Percentiles rank a stretch among this genome's conserved stretches.
Evolutionary conservation across 2,113 vertebrate genomes (phyloP).

Genomic region (Morone chrysops): DNA sequence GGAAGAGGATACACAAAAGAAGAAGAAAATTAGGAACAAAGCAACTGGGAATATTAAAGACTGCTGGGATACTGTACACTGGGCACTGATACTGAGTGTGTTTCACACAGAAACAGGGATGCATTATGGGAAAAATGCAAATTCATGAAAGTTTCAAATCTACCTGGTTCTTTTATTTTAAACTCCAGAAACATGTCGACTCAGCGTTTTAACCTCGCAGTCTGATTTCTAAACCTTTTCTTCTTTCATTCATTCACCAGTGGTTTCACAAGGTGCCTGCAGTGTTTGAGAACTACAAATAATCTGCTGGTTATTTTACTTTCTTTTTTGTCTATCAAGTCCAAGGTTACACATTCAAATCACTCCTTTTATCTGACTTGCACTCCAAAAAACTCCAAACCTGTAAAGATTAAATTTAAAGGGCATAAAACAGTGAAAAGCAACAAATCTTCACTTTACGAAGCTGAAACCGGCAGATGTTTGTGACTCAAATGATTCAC

Average conservation of each 20-base stretch:
- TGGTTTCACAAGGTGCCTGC: neutral
- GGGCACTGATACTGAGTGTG: neutral
- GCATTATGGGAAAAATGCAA: constrained; percentile 5
- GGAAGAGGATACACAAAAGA: constrained; percentile 52
- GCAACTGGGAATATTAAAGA: constrained; percentile 52
- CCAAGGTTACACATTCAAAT: neutral
- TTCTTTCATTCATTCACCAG: neutral
- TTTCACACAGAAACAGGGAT: neutral
- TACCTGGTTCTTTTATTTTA: neutral
- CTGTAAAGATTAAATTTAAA: neutral
- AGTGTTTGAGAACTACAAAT: neutral
- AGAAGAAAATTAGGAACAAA: constrained; percentile 51
- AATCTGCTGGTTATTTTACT: neutral
- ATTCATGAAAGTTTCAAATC: neutral
- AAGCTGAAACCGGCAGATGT: neutral
- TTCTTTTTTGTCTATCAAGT: neutral
- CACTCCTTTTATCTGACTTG: neutral
- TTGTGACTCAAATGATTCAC: neutral
- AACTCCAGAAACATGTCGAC: neutral
- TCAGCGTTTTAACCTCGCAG: neutral
- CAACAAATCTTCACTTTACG: neutral
- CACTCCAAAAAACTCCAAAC: neutral
- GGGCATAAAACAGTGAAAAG: too few species aligned
- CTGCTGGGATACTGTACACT: neutral
- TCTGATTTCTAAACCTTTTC: neutral